Evolutionary conservation across 2,888 invertebrate species (phyloP).

Genomic region (Ischnus inquisitorius): DNA sequence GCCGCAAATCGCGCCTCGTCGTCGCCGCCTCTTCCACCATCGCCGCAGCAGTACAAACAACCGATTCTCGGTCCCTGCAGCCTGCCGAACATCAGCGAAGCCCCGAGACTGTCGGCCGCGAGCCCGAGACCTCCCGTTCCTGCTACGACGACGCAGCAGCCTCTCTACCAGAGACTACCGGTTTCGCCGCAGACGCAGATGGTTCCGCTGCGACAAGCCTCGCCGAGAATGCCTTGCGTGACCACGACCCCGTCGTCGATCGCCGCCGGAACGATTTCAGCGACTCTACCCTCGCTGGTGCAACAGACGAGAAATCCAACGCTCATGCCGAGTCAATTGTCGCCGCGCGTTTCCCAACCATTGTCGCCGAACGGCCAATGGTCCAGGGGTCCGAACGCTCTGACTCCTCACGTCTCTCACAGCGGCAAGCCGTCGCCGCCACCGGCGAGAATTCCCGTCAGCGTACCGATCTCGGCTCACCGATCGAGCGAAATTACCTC

Average conservation of each 20-base stretch:
- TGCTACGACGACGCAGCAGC: slow-evolving; percentile 71
- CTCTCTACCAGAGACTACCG: slow-evolving; percentile 82
- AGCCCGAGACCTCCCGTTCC: slow-evolving; percentile 76
- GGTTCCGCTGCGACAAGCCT: slow-evolving; percentile 78
- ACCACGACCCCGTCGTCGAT: slow-evolving; percentile 72
- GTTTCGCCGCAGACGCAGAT: slow-evolving; percentile 81
- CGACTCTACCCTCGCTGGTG: slow-evolving; percentile 76
- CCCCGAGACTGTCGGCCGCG: slow-evolving; percentile 74
- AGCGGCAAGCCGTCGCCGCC: slow-evolving; percentile 74
- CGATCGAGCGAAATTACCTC: slow-evolving; percentile 76
- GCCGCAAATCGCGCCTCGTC: slow-evolving; percentile 57
- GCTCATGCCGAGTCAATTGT: slow-evolving; percentile 76
- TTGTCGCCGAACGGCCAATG: slow-evolving; percentile 83
- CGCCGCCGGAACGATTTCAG: slow-evolving; percentile 63
- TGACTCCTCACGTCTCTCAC: slow-evolving; percentile 75
- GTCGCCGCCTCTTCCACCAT: slow-evolving; percentile 68
- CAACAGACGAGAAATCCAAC: slow-evolving; percentile 79
- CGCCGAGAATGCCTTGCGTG: slow-evolving; percentile 79
- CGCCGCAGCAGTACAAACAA: slow-evolving; percentile 76
- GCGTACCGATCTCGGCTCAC: slow-evolving; percentile 81
- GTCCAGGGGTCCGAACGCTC: slow-evolving; percentile 75
- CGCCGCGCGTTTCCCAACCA: slow-evolving; percentile 79
- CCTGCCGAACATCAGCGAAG: slow-evolving; percentile 77
- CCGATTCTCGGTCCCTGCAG: slow-evolving; percentile 75
- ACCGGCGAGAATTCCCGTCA: slow-evolving; percentile 81